A percentile compares a stretch with the other conserved stretches of the same genome.
These are phyloP conservation scores for Heliconius hermathena DNA, from an alignment of 1,140 invertebrate genomes.

Conservation along the genomic window DNA sequence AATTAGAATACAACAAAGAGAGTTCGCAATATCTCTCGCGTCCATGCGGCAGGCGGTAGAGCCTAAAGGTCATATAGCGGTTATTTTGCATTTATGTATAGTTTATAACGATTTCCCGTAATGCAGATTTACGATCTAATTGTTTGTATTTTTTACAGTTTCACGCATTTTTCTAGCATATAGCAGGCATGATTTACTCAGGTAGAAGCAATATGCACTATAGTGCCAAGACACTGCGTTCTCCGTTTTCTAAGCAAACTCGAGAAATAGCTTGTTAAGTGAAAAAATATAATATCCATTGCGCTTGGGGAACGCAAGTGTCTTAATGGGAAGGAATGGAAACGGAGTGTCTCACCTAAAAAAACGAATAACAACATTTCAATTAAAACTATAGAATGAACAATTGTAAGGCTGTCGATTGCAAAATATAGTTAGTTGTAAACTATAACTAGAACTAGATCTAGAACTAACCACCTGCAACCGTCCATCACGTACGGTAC, in stretches of 20 bases:
- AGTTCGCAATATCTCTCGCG: neutral
- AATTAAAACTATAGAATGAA: constrained; percentile 1
- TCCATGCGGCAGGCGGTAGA: neutral
- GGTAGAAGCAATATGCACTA: neutral
- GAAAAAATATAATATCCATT: too few relatives aligned
- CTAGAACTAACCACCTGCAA: neutral
- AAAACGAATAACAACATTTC: neutral
- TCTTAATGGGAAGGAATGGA: too few relatives aligned
- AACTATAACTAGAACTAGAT: neutral
- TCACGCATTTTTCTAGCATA: neutral
- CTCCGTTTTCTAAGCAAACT: neutral
- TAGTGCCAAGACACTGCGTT: neutral
- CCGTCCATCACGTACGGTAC: neutral
- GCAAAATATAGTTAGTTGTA: neutral
- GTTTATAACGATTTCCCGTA: neutral
- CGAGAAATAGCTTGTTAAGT: too few relatives aligned
- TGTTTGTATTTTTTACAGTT: neutral
- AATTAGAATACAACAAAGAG: neutral
- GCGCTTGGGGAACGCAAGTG: too few relatives aligned
- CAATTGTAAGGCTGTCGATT: neutral
- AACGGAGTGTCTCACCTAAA: too few relatives aligned
- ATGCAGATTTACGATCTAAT: neutral
- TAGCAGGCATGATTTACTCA: too few relatives aligned
- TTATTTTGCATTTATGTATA: constrained; percentile 4
- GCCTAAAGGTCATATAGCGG: constrained; percentile 4